These are phyloP conservation scores for Eurytoma californica DNA, from an alignment of 2,888 invertebrate genomes.

Conservation along the genomic window DNA sequence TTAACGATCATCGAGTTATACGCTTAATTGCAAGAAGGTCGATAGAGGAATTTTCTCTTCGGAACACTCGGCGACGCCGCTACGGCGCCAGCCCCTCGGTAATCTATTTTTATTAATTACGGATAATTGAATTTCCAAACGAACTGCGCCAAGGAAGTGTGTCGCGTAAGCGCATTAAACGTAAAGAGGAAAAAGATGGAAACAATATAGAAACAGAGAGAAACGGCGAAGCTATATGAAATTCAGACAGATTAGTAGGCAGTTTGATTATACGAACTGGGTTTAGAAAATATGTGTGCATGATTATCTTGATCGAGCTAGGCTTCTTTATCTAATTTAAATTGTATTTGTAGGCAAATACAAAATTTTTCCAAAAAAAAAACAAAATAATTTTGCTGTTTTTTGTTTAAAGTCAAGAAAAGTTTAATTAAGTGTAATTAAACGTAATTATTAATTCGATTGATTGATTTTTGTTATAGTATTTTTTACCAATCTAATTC, in stretches of 20 bases:
- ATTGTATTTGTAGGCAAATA: no score
- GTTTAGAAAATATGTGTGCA: no score
- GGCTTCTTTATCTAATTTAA: no score
- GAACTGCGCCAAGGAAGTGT: conserved; percentile 49
- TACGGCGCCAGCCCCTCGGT: not conserved
- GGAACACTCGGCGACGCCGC: conserved; percentile 5
- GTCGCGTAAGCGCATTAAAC: conserved; percentile 44
- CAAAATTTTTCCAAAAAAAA: no score
- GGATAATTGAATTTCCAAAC: conserved; percentile 56
- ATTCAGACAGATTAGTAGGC: conserved; percentile 7
- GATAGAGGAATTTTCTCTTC: conserved; percentile 43
- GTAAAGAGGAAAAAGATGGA: conserved; percentile 24
- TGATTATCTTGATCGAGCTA: no score
- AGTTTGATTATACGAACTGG: no score
- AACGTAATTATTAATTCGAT: no score
- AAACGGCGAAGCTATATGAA: conserved; percentile 6
- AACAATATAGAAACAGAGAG: not conserved
- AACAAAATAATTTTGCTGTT: no score
- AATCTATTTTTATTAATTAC: conserved; percentile 56
- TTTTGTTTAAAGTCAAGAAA: no score
- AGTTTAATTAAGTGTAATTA: no score
- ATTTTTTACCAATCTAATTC: no score
- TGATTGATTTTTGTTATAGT: no score
- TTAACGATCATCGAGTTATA: conserved; percentile 53
- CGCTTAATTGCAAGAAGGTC: conserved; percentile 50